These are phyloP conservation scores for Trichonephila inaurata DNA, from an alignment of 1,140 invertebrate genomes.

Conservation along the genomic window DNA sequence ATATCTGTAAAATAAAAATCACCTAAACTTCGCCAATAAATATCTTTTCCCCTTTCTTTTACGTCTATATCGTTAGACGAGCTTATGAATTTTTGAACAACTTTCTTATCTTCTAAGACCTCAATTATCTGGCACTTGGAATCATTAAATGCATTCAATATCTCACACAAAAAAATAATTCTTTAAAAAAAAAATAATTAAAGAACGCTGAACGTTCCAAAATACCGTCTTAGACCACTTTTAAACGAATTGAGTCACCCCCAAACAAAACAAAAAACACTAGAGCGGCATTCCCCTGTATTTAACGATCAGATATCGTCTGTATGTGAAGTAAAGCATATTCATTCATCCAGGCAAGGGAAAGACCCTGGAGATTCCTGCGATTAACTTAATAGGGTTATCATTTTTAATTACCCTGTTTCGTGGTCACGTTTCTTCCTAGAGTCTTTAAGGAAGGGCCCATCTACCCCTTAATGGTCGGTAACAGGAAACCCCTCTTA, in stretches of 20 bases:
- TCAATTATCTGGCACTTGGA: too few relatives aligned
- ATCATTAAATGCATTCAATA: too few relatives aligned
- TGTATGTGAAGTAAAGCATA: slow-evolving; percentile 36
- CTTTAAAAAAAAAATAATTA: background rate
- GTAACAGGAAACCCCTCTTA: slow-evolving; percentile 50
- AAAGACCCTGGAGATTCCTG: slow-evolving; percentile 11
- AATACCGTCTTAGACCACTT: background rate
- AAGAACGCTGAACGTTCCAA: background rate
- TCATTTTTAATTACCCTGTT: slow-evolving; percentile 74
- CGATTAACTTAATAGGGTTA: slow-evolving; percentile 75
- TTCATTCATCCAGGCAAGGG: slow-evolving; percentile 55
- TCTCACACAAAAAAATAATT: too few relatives aligned
- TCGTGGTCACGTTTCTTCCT: slow-evolving; percentile 70
- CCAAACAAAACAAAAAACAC: background rate
- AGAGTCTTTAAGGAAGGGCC: slow-evolving; percentile 1
- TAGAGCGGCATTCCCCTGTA: background rate
- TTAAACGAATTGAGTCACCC: background rate
- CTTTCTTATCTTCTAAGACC: too few relatives aligned
- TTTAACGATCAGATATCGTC: slow-evolving; percentile 60
- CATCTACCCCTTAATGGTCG: slow-evolving; percentile 54
- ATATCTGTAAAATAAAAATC: too few relatives aligned
- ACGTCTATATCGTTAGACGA: too few relatives aligned
- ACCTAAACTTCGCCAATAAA: too few relatives aligned
- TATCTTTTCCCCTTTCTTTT: too few relatives aligned
- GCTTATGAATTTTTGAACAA: too few relatives aligned